phyloP scores from a whole-genome alignment of 2,113 vertebrate species.

The Callospermophilus lateralis region DNA sequence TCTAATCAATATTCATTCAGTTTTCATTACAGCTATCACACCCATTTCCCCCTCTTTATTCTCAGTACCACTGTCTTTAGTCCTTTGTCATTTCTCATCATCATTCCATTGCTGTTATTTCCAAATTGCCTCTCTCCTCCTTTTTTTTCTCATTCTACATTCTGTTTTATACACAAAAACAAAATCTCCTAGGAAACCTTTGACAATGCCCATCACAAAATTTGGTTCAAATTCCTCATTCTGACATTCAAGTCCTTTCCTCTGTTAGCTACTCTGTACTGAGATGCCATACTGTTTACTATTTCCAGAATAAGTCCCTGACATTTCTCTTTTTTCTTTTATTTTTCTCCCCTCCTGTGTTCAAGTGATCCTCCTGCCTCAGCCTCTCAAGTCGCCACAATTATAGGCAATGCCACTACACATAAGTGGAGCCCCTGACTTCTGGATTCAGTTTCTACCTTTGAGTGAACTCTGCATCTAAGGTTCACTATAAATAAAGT shows the following conservation, averaged over 20 bases:
- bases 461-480: background rate
- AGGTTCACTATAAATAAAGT: background rate
- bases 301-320: background rate
- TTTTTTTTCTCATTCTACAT: background rate
- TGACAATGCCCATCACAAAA: background rate
- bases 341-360: background rate
- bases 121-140: background rate
- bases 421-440: background rate
- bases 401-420: background rate
- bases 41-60: background rate
- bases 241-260: background rate
- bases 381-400: background rate
- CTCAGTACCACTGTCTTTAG: background rate
- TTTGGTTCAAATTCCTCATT: background rate
- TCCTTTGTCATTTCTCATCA: background rate
- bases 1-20: background rate
- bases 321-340: too few species aligned
- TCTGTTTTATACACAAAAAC: background rate
- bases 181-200: background rate
- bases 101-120: background rate
- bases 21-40: background rate
- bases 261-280: background rate
- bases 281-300: background rate
- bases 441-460: slow-evolving; percentile 17
- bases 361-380: background rate